These are phyloP conservation scores for Erebia aethiops DNA, from an alignment of 2,888 invertebrate species.

Conservation along the genomic window DNA sequence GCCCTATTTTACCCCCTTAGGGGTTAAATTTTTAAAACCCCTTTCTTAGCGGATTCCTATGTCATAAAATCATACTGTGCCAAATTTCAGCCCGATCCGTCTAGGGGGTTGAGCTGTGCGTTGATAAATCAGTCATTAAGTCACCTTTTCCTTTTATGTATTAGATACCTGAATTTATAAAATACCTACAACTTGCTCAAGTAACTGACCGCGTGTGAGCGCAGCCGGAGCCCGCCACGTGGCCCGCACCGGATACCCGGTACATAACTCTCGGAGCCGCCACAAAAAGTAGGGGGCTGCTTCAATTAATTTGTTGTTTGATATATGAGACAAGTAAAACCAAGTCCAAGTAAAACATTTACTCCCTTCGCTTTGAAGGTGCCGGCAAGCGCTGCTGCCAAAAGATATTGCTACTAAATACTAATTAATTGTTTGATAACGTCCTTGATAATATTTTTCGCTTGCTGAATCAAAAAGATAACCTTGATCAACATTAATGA, in stretches of 20 bases:
- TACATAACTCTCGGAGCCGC: conserved; percentile 31
- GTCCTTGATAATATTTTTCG: neutral
- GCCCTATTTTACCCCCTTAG: too few relatives aligned
- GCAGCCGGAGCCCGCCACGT: conserved; percentile 22
- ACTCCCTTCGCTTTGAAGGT: conserved; percentile 1
- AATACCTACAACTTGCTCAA: conserved; percentile 2
- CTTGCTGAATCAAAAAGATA: neutral
- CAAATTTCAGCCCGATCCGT: too few relatives aligned
- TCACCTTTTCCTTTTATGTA: too few relatives aligned
- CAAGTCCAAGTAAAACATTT: neutral
- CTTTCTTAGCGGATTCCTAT: too few relatives aligned
- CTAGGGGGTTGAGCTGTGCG: too few relatives aligned
- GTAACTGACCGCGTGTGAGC: conserved; percentile 20
- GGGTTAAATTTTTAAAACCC: too few relatives aligned
- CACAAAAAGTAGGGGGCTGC: conserved; percentile 26
- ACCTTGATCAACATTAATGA: neutral
- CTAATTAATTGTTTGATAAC: conserved; percentile 2
- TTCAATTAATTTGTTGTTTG: conserved; percentile 28
- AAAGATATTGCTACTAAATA: neutral
- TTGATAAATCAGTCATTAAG: too few relatives aligned
- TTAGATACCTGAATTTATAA: too few relatives aligned
- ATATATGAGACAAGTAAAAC: conserved; percentile 16
- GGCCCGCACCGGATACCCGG: conserved; percentile 31
- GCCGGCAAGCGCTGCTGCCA: neutral
- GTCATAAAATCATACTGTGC: too few relatives aligned